phyloP scores from a whole-genome alignment of 2,888 invertebrate species.

The Agonopterix subpropinquella region DNA sequence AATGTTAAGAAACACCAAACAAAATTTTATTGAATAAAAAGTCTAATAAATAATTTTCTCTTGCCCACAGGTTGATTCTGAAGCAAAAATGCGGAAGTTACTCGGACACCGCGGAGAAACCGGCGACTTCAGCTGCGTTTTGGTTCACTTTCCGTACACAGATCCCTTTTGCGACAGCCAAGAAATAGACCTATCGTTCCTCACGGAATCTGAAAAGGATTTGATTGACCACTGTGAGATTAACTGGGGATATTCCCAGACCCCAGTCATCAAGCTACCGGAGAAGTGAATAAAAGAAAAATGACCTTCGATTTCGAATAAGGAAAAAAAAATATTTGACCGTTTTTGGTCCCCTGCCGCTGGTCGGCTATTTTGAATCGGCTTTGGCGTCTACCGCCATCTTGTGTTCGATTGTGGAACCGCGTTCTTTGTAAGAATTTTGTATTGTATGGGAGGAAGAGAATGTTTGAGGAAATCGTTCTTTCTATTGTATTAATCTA shows the following conservation, averaged over 20 bases:
- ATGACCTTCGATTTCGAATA: conserved; percentile 10
- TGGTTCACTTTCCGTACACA: conserved; percentile 70
- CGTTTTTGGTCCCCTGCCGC: conserved; percentile 11
- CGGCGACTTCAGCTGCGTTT: conserved; percentile 72
- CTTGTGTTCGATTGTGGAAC: conserved; percentile 31
- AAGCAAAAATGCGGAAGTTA: conserved; percentile 65
- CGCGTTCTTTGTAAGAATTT: conserved; percentile 8
- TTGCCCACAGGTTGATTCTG: conserved; percentile 75
- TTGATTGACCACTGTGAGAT: conserved; percentile 81
- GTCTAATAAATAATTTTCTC: conserved; percentile 9
- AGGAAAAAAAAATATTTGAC: conserved; percentile 28
- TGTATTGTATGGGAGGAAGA: conserved; percentile 2
- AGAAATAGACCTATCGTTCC: conserved; percentile 54
- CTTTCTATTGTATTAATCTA: background rate
- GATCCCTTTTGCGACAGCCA: conserved; percentile 65
- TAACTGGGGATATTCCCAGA: conserved; percentile 77
- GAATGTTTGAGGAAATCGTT: background rate
- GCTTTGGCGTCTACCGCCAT: conserved; percentile 54
- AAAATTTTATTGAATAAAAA: background rate
- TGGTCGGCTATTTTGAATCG: conserved; percentile 14
- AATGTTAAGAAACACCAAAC: conserved; percentile 16
- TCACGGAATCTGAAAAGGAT: conserved; percentile 77
- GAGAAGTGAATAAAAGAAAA: conserved; percentile 66
- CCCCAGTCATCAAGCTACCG: conserved; percentile 80
- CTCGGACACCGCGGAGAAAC: conserved; percentile 58